Percentiles rank a stretch among this genome's conserved stretches.
Conservation (phyloP, 2,113 vertebrate species). For the Lathamus discolor region DNA sequence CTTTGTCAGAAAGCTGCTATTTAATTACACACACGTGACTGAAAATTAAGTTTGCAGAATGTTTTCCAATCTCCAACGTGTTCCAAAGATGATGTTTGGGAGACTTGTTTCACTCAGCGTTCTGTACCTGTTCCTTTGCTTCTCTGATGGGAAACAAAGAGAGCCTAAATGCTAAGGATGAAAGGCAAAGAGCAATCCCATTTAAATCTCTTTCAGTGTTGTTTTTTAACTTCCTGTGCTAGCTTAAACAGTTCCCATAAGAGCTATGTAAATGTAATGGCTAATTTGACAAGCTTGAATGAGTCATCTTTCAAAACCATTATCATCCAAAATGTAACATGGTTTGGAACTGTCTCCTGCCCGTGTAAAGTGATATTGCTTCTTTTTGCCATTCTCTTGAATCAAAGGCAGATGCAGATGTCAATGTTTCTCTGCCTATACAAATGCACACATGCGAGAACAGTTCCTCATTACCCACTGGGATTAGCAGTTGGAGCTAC, state of each 20-base stretch:
- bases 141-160: not conserved
- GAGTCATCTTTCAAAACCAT: constrained; percentile 59
- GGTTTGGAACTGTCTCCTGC: constrained; percentile 15
- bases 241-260: not conserved
- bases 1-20: not conserved
- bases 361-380: constrained; percentile 2
- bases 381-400: not conserved
- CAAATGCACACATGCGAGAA: not conserved
- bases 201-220: not conserved
- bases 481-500: not conserved
- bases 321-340: not conserved
- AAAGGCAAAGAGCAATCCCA: not conserved
- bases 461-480: not conserved
- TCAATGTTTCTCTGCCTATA: not conserved
- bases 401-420: not conserved
- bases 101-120: accelerated
- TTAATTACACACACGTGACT: not conserved
- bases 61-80: not conserved
- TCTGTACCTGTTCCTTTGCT: not conserved
- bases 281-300: constrained; percentile 23
- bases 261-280: constrained; percentile 48
- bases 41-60: not conserved
- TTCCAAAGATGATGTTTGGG: not conserved
- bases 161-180: not conserved
- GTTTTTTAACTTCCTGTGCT: not conserved